Conservation (phyloP, 2,888 invertebrate species). For the Drosophila silvestris region DNA sequence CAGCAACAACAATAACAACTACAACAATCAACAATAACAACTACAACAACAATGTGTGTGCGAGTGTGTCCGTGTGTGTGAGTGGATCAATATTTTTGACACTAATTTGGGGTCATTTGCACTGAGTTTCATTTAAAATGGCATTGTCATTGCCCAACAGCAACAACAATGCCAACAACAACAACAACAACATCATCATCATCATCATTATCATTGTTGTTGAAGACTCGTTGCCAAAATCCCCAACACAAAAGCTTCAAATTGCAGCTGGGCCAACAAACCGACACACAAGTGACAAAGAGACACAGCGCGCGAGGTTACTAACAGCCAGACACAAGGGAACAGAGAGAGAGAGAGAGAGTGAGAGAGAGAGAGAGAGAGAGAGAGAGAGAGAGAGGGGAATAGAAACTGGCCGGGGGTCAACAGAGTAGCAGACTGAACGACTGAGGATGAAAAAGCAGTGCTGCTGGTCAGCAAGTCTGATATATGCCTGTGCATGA, state of each 20-base stretch:
- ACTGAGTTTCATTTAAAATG: slow-evolving; percentile 70
- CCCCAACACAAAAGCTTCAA: slow-evolving; percentile 66
- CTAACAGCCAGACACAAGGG: slow-evolving; percentile 4
- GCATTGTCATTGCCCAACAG: slow-evolving; percentile 53
- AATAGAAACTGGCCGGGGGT: background rate
- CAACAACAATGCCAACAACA: background rate
- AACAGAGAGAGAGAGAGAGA: background rate
- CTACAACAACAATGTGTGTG: slow-evolving; percentile 20
- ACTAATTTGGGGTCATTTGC: slow-evolving; percentile 76
- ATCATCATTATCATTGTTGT: slow-evolving; percentile 46
- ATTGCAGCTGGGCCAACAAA: slow-evolving; percentile 70
- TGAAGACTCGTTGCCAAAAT: slow-evolving; percentile 42
- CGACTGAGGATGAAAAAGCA: slow-evolving; percentile 5
- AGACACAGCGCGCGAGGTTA: background rate
- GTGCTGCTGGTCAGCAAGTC: slow-evolving; percentile 7
- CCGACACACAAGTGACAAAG: slow-evolving; percentile 37
- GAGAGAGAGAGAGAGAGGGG: background rate
- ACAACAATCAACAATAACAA: slow-evolving; percentile 3
- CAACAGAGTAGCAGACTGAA: background rate
- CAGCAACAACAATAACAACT: slow-evolving; percentile 28
- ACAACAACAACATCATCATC: background rate
- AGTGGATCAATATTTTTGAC: slow-evolving; percentile 76
- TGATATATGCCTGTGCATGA: background rate
- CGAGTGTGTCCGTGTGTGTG: slow-evolving; percentile 17
- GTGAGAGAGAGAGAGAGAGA: too few species aligned